Evolutionary conservation across 2,888 invertebrate genomes (phyloP), one percentile per base, ranked within the genome.

Genomic region (Laothoe populi): DNA sequence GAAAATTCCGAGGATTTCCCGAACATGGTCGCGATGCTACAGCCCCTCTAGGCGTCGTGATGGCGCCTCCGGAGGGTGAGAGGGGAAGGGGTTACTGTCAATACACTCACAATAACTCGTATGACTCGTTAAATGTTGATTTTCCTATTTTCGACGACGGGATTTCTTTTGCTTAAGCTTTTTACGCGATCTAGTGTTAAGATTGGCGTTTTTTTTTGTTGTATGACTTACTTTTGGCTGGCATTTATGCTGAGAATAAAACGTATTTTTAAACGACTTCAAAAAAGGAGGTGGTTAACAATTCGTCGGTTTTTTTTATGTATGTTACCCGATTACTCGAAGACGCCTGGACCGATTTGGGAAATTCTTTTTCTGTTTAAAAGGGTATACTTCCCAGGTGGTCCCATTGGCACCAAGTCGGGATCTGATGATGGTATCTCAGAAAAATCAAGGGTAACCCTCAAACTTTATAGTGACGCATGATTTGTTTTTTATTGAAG

Each of bases 41-140:
- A 35, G 10, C 35, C 16, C 16, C 2, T 2, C 19, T 8, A 35
- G 53, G 53, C 53, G 53, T 53, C 53, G 0, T 19, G 35, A 8
- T 10, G 53, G 19, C 53, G 53, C 53, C 53, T 1, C 10, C 5
- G 53, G 31, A 19, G 19, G 1, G 49, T 26, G 1, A 11, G 31
- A 11, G 10, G 19, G 53, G 19, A 0, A 10, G 49, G 13, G n/a
- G 24, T n/a, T 8, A 31, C 26, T 48, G 60, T 61, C 53, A 61
- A 61, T 53, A 61, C 46, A 53, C 42, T 60, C 49, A 21, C 31
- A 13, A 19, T 59, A 31, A 49, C 24, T 10, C 48, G 24, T 42
- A 19, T 24, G 42, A 53, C 49, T 35, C n/a, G 21, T n/a, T 61
- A 53, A 49, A 61, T 61, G 60, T 61, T 53, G 60, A 61, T 61